Base-by-base conservation (phyloP, 2,888 invertebrate species). In the Oscheius sp. region DNA sequence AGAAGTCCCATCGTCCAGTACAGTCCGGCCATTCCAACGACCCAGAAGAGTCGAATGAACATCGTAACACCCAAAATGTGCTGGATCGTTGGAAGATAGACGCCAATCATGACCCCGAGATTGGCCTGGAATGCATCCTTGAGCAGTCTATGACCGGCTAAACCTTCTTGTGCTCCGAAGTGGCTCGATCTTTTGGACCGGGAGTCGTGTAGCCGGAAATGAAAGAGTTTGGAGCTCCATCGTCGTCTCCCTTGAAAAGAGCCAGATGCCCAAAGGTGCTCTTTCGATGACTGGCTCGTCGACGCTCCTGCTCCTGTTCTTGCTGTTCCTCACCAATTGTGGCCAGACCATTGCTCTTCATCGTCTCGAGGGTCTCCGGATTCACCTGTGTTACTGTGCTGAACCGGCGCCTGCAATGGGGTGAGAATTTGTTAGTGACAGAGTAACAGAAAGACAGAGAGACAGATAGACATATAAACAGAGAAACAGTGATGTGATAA, bases 11-110 rank as follows among this genome's bases (percentile, higher is more conserved):
- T 96, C 85, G 95, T 87, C 78, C 84, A 84, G 53, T 84, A 83
- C 42, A 87, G 78, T 13, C 87, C 87, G 32, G 87, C 85, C 77
- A 87, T 82, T 65, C 87, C 87, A 70, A 95, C 90, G 79, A 98
- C 96, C 98, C 98, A 99, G 76, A 96, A 96, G 89, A 99, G 93
- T 90, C 99, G 96, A 91, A 99, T 97, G 92, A 99, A 99, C 85
- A 99, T 93, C 90, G 99, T 96, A 76, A 99, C 97, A 85, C 99
- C 99, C 90, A 99, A 97, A 91, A 99, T 99, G 91, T 99, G 99
- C 91, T 99, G 99, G 90, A 99, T 96, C 90, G 98, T 99, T 75
- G 99, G 99, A 79, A 99, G 92, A 91, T 94, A 99, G 82, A 98
- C 98, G 76, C 99, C 99, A 90, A 99, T 94, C 89, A 99, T 93